Base-by-base conservation (phyloP, 2,797 vertebrate species). In the Sebastes paucispinis region DNA sequence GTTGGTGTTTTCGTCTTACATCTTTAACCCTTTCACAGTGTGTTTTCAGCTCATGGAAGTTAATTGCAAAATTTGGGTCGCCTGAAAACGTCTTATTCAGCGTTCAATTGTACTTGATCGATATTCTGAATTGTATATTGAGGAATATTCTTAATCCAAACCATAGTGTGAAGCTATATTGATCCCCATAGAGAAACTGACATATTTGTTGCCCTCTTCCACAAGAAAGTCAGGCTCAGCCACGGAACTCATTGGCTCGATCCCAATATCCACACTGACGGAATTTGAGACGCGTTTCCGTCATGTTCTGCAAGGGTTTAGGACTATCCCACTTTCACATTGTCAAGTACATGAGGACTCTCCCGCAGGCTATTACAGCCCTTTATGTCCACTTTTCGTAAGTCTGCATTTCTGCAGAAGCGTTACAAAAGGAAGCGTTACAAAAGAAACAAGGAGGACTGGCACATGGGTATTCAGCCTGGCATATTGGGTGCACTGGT, bases 61-160 rank as follows among this genome's bases (percentile, higher is more conserved):
- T 47, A 47, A 47, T 47, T 20, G 43, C 7, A 47, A 47, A 18
- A 47, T 47, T 47, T 0, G 0, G 43, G 16, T 47, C 3, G 1
- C 16, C 16, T 47, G 16, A 47, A 47, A 20, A 47, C 7, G 3
- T 43, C 16, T 47, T 47, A 47, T 20, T 47, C 43, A 20, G 16
- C 3, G 7, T 47, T 47, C 16, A 0, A 8, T 50, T 50, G 43
- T 50, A 50, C 43, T 50, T 4, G 18, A 43, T 43, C 39, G 14
- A 43, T 43, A 11, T 47, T 64, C 5, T 60, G 29, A 13, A 60
- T 14, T n/a, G 4, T 16, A 43, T 43, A 7, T 43, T 43, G 39
- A 43, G 39, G 39, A 43, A 43, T 43, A 43, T 43, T 34, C 12
- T n/a, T 47, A 10, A 65, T 54, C 29, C 36, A 34, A 32, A 50